Conservation (phyloP, 2,888 invertebrate genomes). For the Octonoba sinensis region DNA sequence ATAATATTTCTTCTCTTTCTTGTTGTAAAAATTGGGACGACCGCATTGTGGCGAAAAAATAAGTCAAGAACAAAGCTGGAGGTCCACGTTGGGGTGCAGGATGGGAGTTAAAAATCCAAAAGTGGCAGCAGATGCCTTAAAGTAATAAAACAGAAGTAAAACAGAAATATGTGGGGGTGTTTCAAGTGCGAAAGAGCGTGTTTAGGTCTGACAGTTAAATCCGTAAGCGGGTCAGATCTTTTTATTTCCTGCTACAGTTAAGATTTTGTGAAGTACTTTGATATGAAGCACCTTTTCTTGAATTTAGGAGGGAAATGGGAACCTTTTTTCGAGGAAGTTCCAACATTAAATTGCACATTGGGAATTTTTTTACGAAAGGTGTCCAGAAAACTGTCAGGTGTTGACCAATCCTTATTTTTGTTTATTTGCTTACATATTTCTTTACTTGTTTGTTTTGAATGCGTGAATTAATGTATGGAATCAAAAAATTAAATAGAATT, state of each 20-base stretch:
- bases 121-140: constrained; percentile 18
- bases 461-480: no score
- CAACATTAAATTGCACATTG: no score
- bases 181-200: constrained; percentile 38
- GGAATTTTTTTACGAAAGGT: no score
- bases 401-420: no score
- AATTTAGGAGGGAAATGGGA: not conserved
- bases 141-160: constrained; percentile 16
- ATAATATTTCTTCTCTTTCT: not conserved
- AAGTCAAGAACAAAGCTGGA: constrained; percentile 42
- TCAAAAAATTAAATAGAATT: no score
- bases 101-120: constrained; percentile 5
- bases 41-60: constrained; percentile 1
- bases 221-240: constrained; percentile 40
- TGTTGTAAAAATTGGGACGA: not conserved
- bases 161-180: constrained; percentile 41
- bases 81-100: constrained; percentile 30
- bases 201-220: constrained; percentile 10
- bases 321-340: not conserved
- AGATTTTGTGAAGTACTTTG: no score
- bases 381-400: no score
- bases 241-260: no score
- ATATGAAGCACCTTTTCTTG: no score
- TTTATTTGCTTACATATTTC: no score
- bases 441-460: no score